Evolutionary conservation across 2,888 invertebrate genomes (phyloP), one percentile per base, ranked within the genome.

Genomic region (Nemoura dubitans): DNA sequence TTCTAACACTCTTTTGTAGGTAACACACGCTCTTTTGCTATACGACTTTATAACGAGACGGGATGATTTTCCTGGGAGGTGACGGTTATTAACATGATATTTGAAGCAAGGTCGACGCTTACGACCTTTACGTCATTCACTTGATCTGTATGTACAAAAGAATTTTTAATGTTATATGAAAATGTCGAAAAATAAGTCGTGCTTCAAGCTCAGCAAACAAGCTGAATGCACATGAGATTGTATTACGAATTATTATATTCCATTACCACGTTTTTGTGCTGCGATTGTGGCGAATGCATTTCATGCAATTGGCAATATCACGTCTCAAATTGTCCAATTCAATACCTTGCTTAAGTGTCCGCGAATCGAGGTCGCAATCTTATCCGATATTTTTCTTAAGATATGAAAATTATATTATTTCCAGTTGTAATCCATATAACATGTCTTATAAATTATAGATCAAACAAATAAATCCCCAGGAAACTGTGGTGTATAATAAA

Each of bases 1-100:
- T 77, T 78, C 85, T 78, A 43, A 30, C 26, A 59, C 85, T 59
- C 84, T n/a, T 29, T 42, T 76, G 30, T 42, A 36, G 76, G 26
- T 26, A 76, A 7, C 83, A n/a, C 25, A n/a, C 25, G 14, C 85
- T 28, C 5, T 36, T 36, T 3, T n/a, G n/a, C n/a, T n/a, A n/a
- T n/a, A n/a, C 10, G 36, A 36, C 36, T 36, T 36, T 36, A 6
- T 10, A 36, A 36, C 36, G 59, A 59, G 59, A 21, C 2, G 10
- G 14, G 59, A 59, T 16, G 59, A 59, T 59, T 59, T 59, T 59
- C 14, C 16, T 59, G 14, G 14, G 21, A 59, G 59, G 16, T 14
- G 10, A 59, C 10, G 36, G 5, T 36, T 10, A 59, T 7, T 59
- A 59, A 59, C 21, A 59, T 59, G 59, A 59, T 59, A 59, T 59